Evolutionary conservation across 1,140 invertebrate species (phyloP).

Genomic region (Drosophila navojoa): DNA sequence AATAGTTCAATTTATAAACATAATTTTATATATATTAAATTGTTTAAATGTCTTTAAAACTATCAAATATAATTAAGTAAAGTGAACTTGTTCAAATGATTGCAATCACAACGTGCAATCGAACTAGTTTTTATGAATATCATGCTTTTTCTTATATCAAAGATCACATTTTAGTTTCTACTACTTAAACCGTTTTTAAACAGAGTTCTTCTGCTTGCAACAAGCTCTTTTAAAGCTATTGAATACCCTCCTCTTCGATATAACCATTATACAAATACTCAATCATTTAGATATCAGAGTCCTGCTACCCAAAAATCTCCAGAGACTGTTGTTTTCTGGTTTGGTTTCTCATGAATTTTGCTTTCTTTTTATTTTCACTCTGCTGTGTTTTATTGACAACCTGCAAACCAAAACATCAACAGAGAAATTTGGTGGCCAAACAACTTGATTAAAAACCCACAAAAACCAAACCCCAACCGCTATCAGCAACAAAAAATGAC

Average conservation of each 20-base stretch:
- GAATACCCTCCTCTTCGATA: background rate
- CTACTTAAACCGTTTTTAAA: too few relatives aligned
- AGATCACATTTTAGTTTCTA: too few relatives aligned
- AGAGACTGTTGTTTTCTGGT: slow-evolving; percentile 17
- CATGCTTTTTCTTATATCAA: too few relatives aligned
- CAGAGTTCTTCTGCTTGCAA: too few relatives aligned
- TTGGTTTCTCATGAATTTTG: background rate
- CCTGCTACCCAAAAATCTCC: background rate
- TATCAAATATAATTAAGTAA: too few relatives aligned
- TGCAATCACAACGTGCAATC: too few relatives aligned
- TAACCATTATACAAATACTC: background rate
- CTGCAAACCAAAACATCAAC: slow-evolving; percentile 36
- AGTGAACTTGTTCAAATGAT: too few relatives aligned
- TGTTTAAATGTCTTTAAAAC: too few relatives aligned
- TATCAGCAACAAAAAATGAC: slow-evolving; percentile 9
- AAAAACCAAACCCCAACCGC: slow-evolving; percentile 41
- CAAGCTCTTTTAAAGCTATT: too few relatives aligned
- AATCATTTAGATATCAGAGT: slow-evolving; percentile 32
- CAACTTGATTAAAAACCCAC: slow-evolving; percentile 82
- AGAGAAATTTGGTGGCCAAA: slow-evolving; percentile 62
- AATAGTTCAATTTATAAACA: too few relatives aligned
- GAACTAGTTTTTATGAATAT: too few relatives aligned
- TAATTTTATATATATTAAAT: too few relatives aligned
- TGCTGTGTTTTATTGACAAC: slow-evolving; percentile 31
- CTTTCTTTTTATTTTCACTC: background rate